Evolutionary conservation across 2,888 invertebrate genomes (phyloP), one percentile per base, ranked within the genome.

Genomic region (Morpho achilles): DNA sequence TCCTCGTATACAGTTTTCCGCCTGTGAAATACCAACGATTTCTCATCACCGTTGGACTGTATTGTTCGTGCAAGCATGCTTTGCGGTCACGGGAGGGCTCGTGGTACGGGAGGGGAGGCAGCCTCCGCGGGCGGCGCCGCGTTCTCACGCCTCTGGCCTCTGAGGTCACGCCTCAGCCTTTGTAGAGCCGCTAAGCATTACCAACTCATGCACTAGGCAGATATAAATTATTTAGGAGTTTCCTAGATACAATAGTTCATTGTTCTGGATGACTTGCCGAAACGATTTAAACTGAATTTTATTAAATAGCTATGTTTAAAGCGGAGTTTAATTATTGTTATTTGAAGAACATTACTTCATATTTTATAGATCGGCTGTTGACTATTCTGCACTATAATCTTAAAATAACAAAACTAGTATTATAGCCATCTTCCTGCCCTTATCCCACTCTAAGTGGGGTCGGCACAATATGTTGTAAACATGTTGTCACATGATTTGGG

Each of bases 121-220:
- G 73, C 67, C 60, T 56, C 69, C 70, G 72, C 79, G 76, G 83
- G 81, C 82, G 80, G 79, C 74, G 66, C 79, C 73, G 69, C 68
- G 81, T 87, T 88, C 88, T 82, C 88, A 88, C 87, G 88, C 84
- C 86, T 87, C 78, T 76, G 83, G 88, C 84, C 86, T 87, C 78
- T 76, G 83, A 82, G 87, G 87, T 87, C 87, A 87, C 85, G 86
- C 85, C 86, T 84, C 69, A 76, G 84, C 83, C 82, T 87, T 86
- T 86, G 86, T 83, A 84, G 68, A 72, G 77, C 84, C 84, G 84
- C 80, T 70, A 74, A 72, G 70, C 75, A 76, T 76, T 75, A 77
- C 54, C 63, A 59, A 65, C 66, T 54, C 64, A 62, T 23, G 43
- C 54, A 60, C 56, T 51, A 52, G 60, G 58, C 53, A 55, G 49